Percentiles rank a stretch among this genome's conserved stretches.
Evolutionary conservation across 2,113 vertebrate genomes (phyloP).

Genomic region (Castor canadensis): DNA sequence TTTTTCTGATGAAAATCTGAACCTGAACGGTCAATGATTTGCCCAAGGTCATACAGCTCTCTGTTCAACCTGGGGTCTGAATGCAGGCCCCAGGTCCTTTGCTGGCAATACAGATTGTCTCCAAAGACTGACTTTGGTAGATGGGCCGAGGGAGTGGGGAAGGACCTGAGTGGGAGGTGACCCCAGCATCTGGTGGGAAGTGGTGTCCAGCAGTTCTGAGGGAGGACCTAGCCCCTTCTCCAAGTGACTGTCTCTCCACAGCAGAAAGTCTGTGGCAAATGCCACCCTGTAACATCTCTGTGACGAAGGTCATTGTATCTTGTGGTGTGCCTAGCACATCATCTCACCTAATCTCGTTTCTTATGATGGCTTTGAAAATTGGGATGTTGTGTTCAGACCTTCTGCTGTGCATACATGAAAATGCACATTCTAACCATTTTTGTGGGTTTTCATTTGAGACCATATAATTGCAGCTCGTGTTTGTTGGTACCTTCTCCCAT

Average conservation of each 20-base stretch:
- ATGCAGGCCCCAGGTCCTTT: neutral
- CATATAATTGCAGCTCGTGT: accelerated
- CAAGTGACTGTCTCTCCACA: neutral
- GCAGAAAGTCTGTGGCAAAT: neutral
- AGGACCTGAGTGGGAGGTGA: neutral
- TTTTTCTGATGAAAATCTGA: neutral
- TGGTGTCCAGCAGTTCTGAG: neutral
- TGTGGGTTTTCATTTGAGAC: neutral
- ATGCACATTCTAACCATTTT: no score
- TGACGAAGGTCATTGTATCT: no score
- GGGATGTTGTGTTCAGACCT: no score
- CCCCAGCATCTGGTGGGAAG: neutral
- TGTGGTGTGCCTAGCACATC: accelerated
- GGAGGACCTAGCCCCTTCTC: neutral
- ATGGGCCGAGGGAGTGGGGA: neutral
- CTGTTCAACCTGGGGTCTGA: no score
- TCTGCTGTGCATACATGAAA: no score
- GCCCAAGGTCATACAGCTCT: no score
- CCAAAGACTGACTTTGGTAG: neutral
- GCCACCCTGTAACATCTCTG: no score
- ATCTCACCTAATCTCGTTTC: neutral
- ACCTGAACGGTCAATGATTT: no score
- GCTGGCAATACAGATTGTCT: neutral
- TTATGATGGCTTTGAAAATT: neutral
- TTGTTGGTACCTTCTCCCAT: neutral